phyloP scores from a whole-genome alignment of 1,140 invertebrate species.

The Orchestia grillus region DNA sequence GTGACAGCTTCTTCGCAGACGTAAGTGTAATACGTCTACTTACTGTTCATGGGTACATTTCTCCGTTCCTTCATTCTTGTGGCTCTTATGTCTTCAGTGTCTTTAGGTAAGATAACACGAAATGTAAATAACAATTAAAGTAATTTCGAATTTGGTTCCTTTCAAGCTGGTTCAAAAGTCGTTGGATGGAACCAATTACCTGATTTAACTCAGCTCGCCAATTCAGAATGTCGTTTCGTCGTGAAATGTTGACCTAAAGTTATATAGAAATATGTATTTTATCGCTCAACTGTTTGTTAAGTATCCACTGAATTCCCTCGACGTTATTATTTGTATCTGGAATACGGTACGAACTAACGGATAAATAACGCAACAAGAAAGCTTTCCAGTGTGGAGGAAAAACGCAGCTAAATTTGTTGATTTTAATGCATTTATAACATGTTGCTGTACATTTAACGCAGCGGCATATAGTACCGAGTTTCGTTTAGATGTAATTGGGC shows the following conservation, averaged over 20 bases:
- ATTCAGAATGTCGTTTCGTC: neutral
- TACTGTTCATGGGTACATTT: slow-evolving; percentile 1
- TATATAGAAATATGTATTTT: neutral
- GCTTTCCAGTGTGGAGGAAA: neutral
- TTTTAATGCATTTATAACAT: neutral
- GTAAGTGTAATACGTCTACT: neutral
- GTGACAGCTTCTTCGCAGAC: neutral
- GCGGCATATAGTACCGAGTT: neutral
- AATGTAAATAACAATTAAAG: neutral
- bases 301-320: neutral
- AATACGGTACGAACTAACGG: neutral
- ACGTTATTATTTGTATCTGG: neutral
- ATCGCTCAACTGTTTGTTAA: slow-evolving; percentile 1
- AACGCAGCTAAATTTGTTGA: neutral
- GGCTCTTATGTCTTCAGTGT: slow-evolving; percentile 25
- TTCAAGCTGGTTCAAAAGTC: neutral
- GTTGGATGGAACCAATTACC: neutral
- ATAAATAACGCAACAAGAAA: neutral
- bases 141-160: neutral
- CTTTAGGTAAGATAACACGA: slow-evolving; percentile 2
- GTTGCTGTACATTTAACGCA: neutral
- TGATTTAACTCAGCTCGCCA: neutral
- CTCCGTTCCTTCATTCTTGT: slow-evolving; percentile 18
- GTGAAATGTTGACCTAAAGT: slow-evolving; percentile 8
- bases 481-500: neutral